Evolutionary conservation across 30 jellyfish, hydroid and myxozoan species (phyloP).

Genomic region (Morbakka virulenta): DNA sequence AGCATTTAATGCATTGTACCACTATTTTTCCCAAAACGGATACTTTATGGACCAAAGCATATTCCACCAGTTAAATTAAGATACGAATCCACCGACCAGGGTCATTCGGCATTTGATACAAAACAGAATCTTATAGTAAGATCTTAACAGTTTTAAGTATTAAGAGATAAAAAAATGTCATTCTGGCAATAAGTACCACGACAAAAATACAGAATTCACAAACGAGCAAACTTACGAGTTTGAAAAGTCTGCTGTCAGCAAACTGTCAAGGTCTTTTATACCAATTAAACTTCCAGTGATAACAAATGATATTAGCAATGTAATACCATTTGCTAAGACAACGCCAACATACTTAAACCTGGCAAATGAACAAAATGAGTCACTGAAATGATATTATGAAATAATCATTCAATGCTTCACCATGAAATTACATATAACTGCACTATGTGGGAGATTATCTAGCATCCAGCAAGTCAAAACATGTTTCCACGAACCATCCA

Average conservation of each 20-base stretch:
- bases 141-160: no score
- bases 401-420: not conserved
- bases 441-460: no score
- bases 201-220: not conserved
- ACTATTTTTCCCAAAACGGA: no score
- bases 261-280: constrained; percentile 15
- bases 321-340: constrained; percentile 11
- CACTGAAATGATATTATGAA: not conserved
- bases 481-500: not conserved
- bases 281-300: constrained; percentile 49
- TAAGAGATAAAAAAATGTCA: no score
- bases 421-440: not conserved
- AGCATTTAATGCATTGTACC: no score
- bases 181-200: not conserved
- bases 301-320: constrained; percentile 27
- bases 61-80: no score
- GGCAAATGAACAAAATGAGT: not conserved
- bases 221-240: not conserved
- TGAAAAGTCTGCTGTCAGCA: constrained; percentile 52
- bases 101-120: no score
- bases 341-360: constrained; percentile 49
- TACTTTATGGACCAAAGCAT: no score
- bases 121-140: no score
- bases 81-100: no score
- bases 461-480: no score